These are phyloP conservation scores for Anguilla japonica DNA, from an alignment of 2,113 vertebrate species.

Conservation along the genomic window DNA sequence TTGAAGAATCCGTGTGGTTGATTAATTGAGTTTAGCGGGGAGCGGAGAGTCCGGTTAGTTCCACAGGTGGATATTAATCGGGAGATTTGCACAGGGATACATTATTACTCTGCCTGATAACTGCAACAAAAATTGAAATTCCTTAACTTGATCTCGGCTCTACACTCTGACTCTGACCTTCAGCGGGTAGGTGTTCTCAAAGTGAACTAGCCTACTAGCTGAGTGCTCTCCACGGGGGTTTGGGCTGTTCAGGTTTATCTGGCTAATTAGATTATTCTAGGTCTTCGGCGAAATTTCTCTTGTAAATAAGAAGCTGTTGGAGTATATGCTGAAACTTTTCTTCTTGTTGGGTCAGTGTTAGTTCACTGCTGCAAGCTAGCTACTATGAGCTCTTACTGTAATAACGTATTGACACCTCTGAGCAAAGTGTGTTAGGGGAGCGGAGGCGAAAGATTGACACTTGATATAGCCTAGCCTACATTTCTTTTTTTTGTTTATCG, in stretches of 20 bases:
- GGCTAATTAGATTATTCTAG: constrained; percentile 18
- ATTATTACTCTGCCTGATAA: constrained; percentile 13
- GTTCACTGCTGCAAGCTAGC: background rate
- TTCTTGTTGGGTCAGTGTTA: no score
- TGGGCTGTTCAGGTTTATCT: background rate
- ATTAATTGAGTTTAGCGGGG: background rate
- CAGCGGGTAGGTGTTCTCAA: constrained; percentile 70
- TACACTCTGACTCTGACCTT: constrained; percentile 67
- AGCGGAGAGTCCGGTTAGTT: background rate
- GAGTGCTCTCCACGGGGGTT: background rate
- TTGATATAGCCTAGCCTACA: background rate
- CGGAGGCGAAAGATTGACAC: background rate
- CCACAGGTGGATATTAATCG: background rate
- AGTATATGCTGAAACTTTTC: no score
- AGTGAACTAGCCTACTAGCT: background rate
- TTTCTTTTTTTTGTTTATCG: no score
- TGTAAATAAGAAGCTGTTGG: background rate
- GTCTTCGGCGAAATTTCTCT: background rate
- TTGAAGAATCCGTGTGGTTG: constrained; percentile 23
- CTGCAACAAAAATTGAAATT: constrained; percentile 50
- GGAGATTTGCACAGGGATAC: constrained; percentile 23
- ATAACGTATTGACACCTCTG: background rate
- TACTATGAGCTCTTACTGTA: background rate
- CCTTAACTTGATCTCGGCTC: constrained; percentile 48
- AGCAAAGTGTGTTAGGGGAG: background rate